A percentile compares a stretch with the other conserved stretches of the same genome.
These are phyloP conservation scores for Conger conger DNA, from an alignment of 2,113 vertebrate species.

Conservation along the genomic window DNA sequence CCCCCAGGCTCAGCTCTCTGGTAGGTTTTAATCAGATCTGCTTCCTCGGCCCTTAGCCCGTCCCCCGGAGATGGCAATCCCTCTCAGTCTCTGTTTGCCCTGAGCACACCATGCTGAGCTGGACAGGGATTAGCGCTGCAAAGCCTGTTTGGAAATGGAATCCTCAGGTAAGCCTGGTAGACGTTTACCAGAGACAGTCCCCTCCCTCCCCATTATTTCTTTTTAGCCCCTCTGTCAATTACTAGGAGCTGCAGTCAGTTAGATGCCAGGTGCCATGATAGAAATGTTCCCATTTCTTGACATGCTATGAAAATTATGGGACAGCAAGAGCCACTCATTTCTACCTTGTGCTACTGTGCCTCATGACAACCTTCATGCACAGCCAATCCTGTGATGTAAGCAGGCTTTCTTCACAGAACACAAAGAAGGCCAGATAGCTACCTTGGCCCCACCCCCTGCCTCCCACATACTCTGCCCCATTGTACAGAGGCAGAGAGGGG, in stretches of 20 bases:
- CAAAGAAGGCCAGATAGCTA: not conserved
- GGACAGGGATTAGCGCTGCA: slow-evolving; percentile 25
- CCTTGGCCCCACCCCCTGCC: not conserved
- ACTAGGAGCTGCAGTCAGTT: not conserved
- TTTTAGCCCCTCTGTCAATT: not conserved
- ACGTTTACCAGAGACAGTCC: slow-evolving; percentile 5
- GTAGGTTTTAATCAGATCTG: slow-evolving; percentile 50
- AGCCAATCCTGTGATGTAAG: not conserved
- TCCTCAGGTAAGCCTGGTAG: slow-evolving; percentile 20
- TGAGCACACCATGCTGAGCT: not conserved
- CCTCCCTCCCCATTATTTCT: not conserved
- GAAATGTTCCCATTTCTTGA: not conserved
- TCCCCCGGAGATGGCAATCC: slow-evolving; percentile 36
- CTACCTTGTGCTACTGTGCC: too few relatives aligned
- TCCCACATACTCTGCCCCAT: too few relatives aligned
- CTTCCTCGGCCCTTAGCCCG: not conserved
- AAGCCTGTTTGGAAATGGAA: not conserved
- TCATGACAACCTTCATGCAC: not conserved
- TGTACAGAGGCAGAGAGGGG: too few relatives aligned
- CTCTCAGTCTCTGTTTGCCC: slow-evolving; percentile 9
- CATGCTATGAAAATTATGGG: not conserved
- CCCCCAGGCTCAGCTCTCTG: slow-evolving; percentile 48
- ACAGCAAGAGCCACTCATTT: not conserved
- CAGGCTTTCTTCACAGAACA: not conserved
- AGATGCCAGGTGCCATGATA: not conserved